Evolutionary conservation across 2,113 vertebrate genomes (phyloP).

Genomic region (Tringa solitaria): DNA sequence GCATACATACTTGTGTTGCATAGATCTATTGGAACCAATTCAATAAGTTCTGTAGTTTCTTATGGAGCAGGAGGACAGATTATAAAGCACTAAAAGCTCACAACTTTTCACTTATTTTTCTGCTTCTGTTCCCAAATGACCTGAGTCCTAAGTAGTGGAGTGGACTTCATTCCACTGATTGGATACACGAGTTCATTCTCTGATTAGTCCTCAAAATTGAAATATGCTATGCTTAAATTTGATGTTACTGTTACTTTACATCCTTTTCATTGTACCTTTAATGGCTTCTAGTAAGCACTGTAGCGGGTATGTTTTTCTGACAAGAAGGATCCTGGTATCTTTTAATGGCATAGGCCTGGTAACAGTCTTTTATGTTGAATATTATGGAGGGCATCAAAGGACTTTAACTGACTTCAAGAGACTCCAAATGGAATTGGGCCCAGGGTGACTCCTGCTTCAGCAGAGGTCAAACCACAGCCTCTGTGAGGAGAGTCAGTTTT

Average conservation of each 20-base stretch:
- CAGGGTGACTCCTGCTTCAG: not conserved
- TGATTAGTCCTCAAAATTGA: not conserved
- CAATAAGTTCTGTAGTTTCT: not conserved
- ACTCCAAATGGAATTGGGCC: not conserved
- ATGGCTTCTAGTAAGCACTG: not conserved
- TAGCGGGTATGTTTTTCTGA: not conserved
- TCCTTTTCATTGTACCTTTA: not conserved
- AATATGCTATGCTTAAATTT: not conserved
- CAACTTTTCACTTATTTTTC: not conserved
- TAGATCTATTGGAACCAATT: not conserved
- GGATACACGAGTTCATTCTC: not conserved
- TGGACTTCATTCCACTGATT: too few relatives aligned
- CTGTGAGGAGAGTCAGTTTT: not conserved
- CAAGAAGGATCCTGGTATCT: not conserved
- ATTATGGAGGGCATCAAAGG: too few relatives aligned
- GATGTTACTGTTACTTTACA: not conserved
- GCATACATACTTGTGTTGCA: not conserved
- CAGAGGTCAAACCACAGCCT: not conserved
- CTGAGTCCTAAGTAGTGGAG: not conserved
- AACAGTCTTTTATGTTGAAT: not conserved
- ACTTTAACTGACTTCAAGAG: not conserved
- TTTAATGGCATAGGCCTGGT: not conserved
- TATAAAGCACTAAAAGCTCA: not conserved
- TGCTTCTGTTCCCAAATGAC: not conserved
- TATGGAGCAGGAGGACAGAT: not conserved